Conservation (phyloP, 2,113 vertebrate species). For the cat (Felis catus) region F.catus_Fca126_mat1.0 CM031417.1:119889001-119889500, state of each 20-base stretch:
- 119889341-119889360: too few species aligned
- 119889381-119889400: background rate
- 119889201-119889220: too few species aligned
- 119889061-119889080: slow-evolving; percentile 94
- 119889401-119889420: background rate
- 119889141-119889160: too few species aligned
- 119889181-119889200: too few species aligned
- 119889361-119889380: background rate
- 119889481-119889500: background rate
- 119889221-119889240: too few species aligned
- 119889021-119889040: background rate
- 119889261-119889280: too few species aligned
- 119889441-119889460: background rate
- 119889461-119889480: background rate
- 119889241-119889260: too few species aligned
- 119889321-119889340: too few species aligned
- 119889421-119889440: background rate
- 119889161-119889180: too few species aligned
- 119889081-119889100: slow-evolving; percentile 69
- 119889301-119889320: too few species aligned
- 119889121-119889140: background rate
- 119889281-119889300: too few species aligned
- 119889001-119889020: background rate
- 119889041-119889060: slow-evolving; percentile 92
- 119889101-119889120: slow-evolving; percentile 9